Percentiles rank a stretch among this genome's conserved stretches.
Evolutionary conservation across 2,113 vertebrate species (phyloP).

Genomic region (Sylvietta virens): DNA sequence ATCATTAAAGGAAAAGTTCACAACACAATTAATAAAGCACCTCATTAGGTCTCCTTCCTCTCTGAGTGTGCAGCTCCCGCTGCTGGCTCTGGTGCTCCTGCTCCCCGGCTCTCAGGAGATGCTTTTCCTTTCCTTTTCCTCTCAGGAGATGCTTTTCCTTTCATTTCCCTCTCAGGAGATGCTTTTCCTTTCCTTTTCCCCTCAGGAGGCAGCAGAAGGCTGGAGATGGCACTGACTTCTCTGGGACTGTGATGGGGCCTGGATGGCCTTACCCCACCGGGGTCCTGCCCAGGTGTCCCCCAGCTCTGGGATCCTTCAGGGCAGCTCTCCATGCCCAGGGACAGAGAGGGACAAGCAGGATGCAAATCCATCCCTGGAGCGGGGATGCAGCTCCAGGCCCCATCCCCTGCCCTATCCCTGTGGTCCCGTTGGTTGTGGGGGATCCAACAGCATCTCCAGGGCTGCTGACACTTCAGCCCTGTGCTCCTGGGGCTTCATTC

Average conservation of each 20-base stretch:
- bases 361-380: neutral
- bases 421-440: accelerated
- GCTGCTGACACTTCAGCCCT: neutral
- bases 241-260: neutral
- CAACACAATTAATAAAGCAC: conserved; percentile 51
- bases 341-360: too few relatives aligned
- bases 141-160: too few relatives aligned
- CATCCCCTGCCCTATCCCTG: neutral
- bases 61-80: neutral
- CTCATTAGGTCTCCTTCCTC: conserved; percentile 36
- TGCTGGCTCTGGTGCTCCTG: neutral
- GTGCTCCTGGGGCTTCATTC: neutral
- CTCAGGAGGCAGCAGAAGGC: neutral
- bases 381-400: neutral
- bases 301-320: neutral
- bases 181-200: neutral
- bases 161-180: too few relatives aligned
- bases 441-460: neutral
- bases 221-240: neutral
- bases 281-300: neutral
- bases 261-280: neutral
- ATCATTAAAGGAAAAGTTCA: conserved; percentile 49
- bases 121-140: neutral
- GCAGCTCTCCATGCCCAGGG: neutral
- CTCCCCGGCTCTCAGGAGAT: neutral